These are phyloP conservation scores for Brachionus koreanus DNA, from an alignment of 1,140 invertebrate genomes.

Conservation along the genomic window DNA sequence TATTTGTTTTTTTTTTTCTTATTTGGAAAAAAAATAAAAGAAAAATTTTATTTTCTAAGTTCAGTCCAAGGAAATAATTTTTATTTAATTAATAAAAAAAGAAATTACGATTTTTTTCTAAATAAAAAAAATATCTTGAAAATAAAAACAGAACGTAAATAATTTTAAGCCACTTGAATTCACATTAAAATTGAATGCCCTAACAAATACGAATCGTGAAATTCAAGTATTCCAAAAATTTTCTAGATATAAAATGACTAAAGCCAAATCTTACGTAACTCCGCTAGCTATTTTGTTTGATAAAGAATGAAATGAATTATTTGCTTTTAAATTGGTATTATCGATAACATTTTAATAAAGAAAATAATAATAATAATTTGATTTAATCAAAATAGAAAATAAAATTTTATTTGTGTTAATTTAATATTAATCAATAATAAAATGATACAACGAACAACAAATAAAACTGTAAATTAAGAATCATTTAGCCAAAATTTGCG, in stretches of 20 bases:
- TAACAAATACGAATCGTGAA: too few species aligned
- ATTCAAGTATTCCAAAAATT: not conserved
- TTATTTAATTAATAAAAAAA: too few species aligned
- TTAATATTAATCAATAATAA: not conserved
- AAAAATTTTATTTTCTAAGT: too few species aligned
- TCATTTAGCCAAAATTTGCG: not conserved
- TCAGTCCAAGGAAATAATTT: too few species aligned
- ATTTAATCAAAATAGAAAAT: not conserved
- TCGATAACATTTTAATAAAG: conserved; percentile 9
- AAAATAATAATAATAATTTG: not conserved
- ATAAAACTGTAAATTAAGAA: not conserved
- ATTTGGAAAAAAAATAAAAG: too few species aligned
- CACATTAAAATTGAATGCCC: too few species aligned
- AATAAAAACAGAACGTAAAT: too few species aligned
- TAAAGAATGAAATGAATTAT: not conserved
- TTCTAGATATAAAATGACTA: not conserved
- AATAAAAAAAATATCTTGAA: too few species aligned
- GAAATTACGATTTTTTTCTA: too few species aligned
- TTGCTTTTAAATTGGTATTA: not conserved
- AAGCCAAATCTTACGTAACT: not conserved
- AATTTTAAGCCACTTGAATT: too few species aligned
- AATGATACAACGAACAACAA: not conserved
- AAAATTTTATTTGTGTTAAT: not conserved
- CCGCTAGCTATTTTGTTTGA: not conserved
- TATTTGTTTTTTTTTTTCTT: too few species aligned